These are phyloP conservation scores for Malaclemys terrapin DNA, from an alignment of 2,113 vertebrate species.

Conservation along the genomic window DNA sequence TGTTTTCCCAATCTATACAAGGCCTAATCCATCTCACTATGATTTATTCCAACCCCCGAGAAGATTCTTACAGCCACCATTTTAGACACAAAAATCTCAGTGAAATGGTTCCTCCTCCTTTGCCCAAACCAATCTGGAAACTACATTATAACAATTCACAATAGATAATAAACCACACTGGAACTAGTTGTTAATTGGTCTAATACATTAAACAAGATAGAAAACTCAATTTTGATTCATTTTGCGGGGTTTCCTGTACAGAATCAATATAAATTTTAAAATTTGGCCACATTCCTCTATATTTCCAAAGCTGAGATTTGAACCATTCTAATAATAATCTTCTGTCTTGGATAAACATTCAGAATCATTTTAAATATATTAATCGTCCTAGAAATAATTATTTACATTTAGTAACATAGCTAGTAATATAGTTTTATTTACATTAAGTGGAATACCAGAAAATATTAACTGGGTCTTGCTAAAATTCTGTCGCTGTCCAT, in stretches of 20 bases:
- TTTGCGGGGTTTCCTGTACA: background rate
- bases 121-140: background rate
- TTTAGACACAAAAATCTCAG: background rate
- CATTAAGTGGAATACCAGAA: background rate
- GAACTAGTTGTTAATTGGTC: fast-evolving
- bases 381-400: background rate
- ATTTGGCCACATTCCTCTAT: fast-evolving
- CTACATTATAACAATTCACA: background rate
- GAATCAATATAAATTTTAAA: fast-evolving
- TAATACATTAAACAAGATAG: background rate
- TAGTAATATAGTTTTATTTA: background rate
- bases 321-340: background rate
- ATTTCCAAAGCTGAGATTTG: background rate
- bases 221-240: background rate
- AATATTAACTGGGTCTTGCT: background rate
- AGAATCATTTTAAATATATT: fast-evolving
- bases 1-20: fast-evolving
- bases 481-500: background rate
- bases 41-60: background rate
- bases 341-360: background rate
- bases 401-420: background rate
- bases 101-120: fast-evolving
- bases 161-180: background rate
- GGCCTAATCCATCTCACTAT: fast-evolving
- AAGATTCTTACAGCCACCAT: background rate